Percentiles rank a stretch among this genome's conserved stretches.
Conservation (phyloP, 2,888 invertebrate species). For the Periphyllus acericola region DNA sequence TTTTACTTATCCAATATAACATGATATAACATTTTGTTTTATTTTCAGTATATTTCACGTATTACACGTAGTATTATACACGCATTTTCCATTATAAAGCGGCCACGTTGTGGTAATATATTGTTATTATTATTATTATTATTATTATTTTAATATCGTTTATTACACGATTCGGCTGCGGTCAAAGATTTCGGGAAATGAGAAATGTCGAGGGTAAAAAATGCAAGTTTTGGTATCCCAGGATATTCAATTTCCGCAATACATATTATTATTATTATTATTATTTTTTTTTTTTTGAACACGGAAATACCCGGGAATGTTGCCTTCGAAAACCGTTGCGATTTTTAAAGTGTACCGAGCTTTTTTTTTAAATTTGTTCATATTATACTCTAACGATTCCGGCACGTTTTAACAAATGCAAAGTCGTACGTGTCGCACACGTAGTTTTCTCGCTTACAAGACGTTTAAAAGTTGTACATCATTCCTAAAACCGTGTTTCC, state of each 20-base stretch:
- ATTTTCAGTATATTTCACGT: not conserved
- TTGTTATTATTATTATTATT: not conserved
- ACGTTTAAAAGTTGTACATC: too few relatives aligned
- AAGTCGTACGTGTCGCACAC: not conserved
- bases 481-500: too few relatives aligned
- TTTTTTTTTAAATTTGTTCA: too few relatives aligned
- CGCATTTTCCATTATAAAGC: not conserved
- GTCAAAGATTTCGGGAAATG: not conserved
- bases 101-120: not conserved
- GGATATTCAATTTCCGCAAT: not conserved
- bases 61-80: not conserved
- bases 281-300: not conserved
- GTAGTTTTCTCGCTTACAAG: too few relatives aligned
- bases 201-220: not conserved
- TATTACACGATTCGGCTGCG: not conserved
- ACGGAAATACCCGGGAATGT: not conserved
- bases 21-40: not conserved
- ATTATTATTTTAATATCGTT: not conserved
- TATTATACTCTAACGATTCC: not conserved
- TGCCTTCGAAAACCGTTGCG: not conserved
- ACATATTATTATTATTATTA: not conserved
- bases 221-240: not conserved
- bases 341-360: not conserved
- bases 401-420: not conserved
- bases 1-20: too few relatives aligned